phyloP scores from a whole-genome alignment of 1,140 invertebrate species.

The Drosophila serrata region DNA sequence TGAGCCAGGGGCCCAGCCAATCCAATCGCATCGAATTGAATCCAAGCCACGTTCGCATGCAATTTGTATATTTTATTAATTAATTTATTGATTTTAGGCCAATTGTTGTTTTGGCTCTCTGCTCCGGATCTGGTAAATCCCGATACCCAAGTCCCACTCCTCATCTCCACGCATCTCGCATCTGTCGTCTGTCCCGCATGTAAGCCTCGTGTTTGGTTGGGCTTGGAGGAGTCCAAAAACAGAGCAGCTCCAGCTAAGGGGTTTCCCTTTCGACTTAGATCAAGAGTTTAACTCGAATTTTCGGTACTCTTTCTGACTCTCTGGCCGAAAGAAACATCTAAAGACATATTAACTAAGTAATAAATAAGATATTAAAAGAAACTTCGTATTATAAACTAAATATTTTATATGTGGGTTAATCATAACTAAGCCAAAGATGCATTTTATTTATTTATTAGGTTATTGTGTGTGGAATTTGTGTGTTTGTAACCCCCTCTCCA shows the following conservation, averaged over 20 bases:
- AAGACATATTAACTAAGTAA: no score
- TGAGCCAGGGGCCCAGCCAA: neutral
- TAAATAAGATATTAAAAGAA: no score
- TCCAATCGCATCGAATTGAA: conserved; percentile 13
- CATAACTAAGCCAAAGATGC: no score
- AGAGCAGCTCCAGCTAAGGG: neutral
- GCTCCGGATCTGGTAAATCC: conserved; percentile 62
- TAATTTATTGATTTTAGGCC: conserved; percentile 61
- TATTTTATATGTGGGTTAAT: no score
- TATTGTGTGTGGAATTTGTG: no score
- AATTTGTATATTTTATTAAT: conserved; percentile 66
- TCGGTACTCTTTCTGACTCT: neutral
- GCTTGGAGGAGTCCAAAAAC: conserved; percentile 14
- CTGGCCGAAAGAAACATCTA: no score
- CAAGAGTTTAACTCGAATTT: neutral
- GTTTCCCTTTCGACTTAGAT: neutral
- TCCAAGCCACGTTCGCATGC: conserved; percentile 27
- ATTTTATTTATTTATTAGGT: no score
- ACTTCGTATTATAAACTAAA: no score
- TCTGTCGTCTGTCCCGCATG: conserved; percentile 33
- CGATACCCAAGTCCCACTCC: conserved; percentile 21
- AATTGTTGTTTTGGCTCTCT: conserved; percentile 50
- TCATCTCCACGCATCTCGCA: neutral
- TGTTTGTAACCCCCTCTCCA: no score
- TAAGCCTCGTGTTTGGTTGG: conserved; percentile 34